phyloP scores from a whole-genome alignment of 2,113 vertebrate species.

The Neofelis nebulosa region DNA sequence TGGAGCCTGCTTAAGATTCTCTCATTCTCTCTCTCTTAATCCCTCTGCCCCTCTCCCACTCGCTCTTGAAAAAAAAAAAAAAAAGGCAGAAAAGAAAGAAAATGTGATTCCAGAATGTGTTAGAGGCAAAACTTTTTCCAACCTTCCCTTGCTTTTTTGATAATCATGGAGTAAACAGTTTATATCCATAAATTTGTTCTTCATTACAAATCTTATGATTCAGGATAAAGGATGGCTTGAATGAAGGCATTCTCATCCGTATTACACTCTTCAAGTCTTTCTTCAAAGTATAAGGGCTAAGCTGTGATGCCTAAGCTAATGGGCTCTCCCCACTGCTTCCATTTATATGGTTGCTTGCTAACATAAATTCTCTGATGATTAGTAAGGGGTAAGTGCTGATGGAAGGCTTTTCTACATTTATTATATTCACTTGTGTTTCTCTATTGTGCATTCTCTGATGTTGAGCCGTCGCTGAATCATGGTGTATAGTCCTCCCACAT shows the following conservation, averaged over 20 bases:
- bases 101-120: background rate
- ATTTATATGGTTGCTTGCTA: slow-evolving; percentile 4
- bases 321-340: background rate
- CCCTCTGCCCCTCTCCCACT: too few relatives aligned
- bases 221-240: background rate
- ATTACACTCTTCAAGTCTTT: background rate
- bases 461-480: accelerated
- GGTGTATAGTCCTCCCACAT: background rate
- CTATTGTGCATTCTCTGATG: background rate
- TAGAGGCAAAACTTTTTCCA: background rate
- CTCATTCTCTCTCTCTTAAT: too few relatives aligned
- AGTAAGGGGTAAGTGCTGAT: slow-evolving; percentile 14
- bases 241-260: background rate
- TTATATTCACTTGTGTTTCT: background rate
- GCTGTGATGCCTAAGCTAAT: background rate
- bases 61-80: too few relatives aligned
- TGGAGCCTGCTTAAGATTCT: too few relatives aligned
- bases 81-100: background rate
- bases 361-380: slow-evolving; percentile 58
- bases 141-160: background rate
- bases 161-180: background rate
- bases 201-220: background rate
- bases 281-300: background rate
- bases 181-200: background rate
- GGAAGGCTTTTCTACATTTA: slow-evolving; percentile 12